phyloP scores from a whole-genome alignment of 2,888 invertebrate genomes.

The Sycophila texana region DNA sequence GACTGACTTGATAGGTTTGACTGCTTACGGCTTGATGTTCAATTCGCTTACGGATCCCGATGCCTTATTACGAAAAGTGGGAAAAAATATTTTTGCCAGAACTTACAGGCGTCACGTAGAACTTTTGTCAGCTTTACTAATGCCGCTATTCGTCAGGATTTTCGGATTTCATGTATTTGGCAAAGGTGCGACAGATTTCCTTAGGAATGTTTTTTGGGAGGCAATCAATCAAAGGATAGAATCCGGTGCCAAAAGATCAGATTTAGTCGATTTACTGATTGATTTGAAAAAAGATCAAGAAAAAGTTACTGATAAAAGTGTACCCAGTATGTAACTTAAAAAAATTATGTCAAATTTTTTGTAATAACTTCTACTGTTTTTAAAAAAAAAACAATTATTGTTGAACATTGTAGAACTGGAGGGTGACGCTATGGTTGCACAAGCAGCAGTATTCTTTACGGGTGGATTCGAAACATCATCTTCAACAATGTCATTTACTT shows the following conservation, averaged over 20 bases:
- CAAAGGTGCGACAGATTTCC: slow-evolving; percentile 68
- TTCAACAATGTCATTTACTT: slow-evolving; percentile 61
- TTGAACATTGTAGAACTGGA: slow-evolving; percentile 61
- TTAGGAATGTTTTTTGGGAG: slow-evolving; percentile 74
- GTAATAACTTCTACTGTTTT: background rate
- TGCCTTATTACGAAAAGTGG: slow-evolving; percentile 74
- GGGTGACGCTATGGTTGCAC: slow-evolving; percentile 67
- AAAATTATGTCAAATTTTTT: too few species aligned
- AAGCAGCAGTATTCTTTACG: slow-evolving; percentile 66
- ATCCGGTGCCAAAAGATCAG: slow-evolving; percentile 72
- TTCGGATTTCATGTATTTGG: slow-evolving; percentile 73
- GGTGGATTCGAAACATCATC: slow-evolving; percentile 70
- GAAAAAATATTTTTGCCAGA: slow-evolving; percentile 73
- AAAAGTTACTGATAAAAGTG: slow-evolving; percentile 43
- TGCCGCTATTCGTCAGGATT: slow-evolving; percentile 72
- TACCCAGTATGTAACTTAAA: background rate
- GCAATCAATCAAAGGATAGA: slow-evolving; percentile 74
- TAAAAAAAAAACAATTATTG: background rate
- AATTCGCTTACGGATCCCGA: slow-evolving; percentile 75
- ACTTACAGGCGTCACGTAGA: slow-evolving; percentile 70
- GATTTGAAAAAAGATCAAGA: slow-evolving; percentile 69
- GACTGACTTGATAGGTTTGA: slow-evolving; percentile 76
- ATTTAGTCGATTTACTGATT: slow-evolving; percentile 77
- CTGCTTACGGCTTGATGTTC: slow-evolving; percentile 76
- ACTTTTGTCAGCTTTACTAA: slow-evolving; percentile 73